These are phyloP conservation scores for Pseudomyrmex concolor DNA, from an alignment of 1,140 invertebrate species.

Conservation along the genomic window DNA sequence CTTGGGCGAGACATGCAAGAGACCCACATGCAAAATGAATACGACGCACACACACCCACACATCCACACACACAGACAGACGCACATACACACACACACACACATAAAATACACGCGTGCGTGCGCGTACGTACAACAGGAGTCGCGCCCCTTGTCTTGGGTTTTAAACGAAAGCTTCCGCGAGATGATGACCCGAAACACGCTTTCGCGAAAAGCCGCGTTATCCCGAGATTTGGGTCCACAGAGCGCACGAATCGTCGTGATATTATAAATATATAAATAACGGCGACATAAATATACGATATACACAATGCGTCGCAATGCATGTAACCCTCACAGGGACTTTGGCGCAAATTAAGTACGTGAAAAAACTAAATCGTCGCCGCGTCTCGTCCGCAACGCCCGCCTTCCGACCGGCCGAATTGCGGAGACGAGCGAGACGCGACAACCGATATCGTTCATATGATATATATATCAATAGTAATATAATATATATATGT, in stretches of 20 bases:
- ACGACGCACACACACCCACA: constrained; percentile 64
- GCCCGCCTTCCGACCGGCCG: constrained; percentile 27
- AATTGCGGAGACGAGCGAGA: constrained; percentile 62
- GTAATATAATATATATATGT: constrained; percentile 75
- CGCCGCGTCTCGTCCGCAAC: constrained; percentile 60
- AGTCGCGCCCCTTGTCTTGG: neutral
- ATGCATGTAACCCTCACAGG: constrained; percentile 33
- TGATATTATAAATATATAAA: constrained; percentile 16
- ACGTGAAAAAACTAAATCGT: neutral
- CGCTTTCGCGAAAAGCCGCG: constrained; percentile 23
- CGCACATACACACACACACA: constrained; percentile 61
- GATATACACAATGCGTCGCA: constrained; percentile 48
- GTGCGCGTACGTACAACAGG: constrained; percentile 77
- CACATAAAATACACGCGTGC: constrained; percentile 35
- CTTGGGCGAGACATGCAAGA: constrained; percentile 83
- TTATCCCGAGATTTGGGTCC: constrained; percentile 50
- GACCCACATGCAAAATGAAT: constrained; percentile 82
- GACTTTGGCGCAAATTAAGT: constrained; percentile 25
- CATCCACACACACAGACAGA: constrained; percentile 38
- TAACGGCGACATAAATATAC: constrained; percentile 9
- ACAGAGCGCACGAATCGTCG: constrained; percentile 62
- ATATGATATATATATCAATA: constrained; percentile 65
- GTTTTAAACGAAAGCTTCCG: no score
- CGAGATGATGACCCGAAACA: neutral
- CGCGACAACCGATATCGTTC: constrained; percentile 63